These are phyloP conservation scores for Aegotheles bennettii DNA, from an alignment of 2,113 vertebrate genomes.

Conservation along the genomic window DNA sequence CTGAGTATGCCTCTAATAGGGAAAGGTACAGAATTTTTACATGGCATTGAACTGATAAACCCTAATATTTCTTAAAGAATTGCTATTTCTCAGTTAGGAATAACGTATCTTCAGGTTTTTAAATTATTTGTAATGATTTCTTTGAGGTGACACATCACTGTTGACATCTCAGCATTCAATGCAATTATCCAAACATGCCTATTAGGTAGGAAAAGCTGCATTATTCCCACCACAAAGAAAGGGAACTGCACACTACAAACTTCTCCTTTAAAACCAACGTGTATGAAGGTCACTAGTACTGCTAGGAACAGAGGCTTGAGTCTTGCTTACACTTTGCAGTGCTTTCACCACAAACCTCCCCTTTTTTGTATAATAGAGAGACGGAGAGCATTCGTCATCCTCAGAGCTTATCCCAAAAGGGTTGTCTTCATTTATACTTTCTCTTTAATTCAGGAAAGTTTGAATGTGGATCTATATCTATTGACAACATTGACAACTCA, in stretches of 20 bases:
- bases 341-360: not conserved
- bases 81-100: not conserved
- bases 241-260: not conserved
- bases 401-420: not conserved
- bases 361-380: not conserved
- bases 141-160: not conserved
- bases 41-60: not conserved
- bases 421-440: not conserved
- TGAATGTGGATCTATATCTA: not conserved
- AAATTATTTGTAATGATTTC: constrained; percentile 10
- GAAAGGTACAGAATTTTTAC: not conserved
- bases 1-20: not conserved
- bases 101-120: not conserved
- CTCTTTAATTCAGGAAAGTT: not conserved
- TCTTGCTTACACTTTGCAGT: not conserved
- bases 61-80: not conserved
- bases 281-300: not conserved
- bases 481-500: not conserved
- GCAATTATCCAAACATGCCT: not conserved
- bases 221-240: not conserved
- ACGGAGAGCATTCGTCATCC: not conserved
- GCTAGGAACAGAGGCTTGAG: not conserved
- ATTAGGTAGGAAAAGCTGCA: not conserved
- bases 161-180: not conserved
- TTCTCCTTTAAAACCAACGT: not conserved